Evolutionary conservation across 1,140 invertebrate genomes (phyloP).

Genomic region (Microplitis mediator): DNA sequence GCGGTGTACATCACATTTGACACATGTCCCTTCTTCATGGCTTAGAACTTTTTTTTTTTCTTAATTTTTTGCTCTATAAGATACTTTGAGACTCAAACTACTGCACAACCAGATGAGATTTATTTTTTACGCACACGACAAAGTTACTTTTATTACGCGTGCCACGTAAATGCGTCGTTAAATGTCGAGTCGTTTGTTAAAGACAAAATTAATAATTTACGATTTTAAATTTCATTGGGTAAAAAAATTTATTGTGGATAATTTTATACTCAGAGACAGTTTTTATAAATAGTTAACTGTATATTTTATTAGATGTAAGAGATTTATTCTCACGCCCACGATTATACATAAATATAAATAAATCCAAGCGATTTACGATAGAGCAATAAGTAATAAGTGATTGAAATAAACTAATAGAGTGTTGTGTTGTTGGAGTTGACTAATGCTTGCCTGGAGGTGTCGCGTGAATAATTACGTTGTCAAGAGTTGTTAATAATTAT

Average conservation of each 20-base stretch:
- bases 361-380: neutral
- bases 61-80: neutral
- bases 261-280: neutral
- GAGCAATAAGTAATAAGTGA: neutral
- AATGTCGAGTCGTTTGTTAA: constrained; percentile 4
- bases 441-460: constrained; percentile 1
- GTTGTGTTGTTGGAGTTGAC: neutral
- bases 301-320: neutral
- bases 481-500: constrained; percentile 32
- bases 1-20: neutral
- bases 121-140: neutral
- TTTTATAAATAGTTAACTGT: neutral
- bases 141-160: constrained; percentile 22
- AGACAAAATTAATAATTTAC: neutral
- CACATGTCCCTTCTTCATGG: constrained; percentile 8
- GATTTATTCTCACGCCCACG: constrained; percentile 12
- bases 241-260: no score
- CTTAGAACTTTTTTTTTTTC: neutral
- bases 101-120: neutral
- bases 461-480: constrained; percentile 23
- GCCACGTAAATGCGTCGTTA: constrained; percentile 21
- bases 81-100: neutral
- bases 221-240: neutral
- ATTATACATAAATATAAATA: neutral
- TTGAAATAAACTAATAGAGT: constrained; percentile 10